These are phyloP conservation scores for Carlito syrichta DNA, from an alignment of 2,113 vertebrate species.

Conservation along the genomic window DNA sequence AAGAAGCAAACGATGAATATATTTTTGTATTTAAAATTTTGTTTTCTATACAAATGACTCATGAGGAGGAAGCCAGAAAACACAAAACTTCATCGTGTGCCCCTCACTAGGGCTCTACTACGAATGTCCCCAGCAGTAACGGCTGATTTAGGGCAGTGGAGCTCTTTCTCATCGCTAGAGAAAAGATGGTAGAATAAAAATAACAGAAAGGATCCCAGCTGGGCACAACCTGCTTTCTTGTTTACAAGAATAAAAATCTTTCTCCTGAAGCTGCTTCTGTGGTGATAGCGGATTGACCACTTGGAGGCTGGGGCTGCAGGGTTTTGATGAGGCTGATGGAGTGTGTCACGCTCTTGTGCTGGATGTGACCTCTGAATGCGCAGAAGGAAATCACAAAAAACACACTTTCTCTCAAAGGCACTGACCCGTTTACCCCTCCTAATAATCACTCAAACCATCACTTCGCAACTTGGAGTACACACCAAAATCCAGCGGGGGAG, in stretches of 20 bases:
- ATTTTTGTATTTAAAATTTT: not conserved
- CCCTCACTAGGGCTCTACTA: not conserved
- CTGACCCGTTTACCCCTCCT: not conserved
- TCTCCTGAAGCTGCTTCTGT: not conserved
- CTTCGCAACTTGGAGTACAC: not conserved
- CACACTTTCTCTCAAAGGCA: not conserved
- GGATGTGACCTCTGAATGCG: not conserved
- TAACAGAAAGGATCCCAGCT: not conserved
- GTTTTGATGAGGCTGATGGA: not conserved
- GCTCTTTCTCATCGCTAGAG: not conserved
- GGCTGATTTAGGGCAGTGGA: not conserved
- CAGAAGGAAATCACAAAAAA: slow-evolving; percentile 3
- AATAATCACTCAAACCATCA: not conserved
- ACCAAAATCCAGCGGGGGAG: not conserved
- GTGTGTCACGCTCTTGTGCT: rapidly evolving
- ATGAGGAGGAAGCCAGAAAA: not conserved
- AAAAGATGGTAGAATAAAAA: not conserved
- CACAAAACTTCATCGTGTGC: rapidly evolving
- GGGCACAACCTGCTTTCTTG: not conserved
- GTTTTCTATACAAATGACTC: not conserved
- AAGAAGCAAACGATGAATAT: not conserved
- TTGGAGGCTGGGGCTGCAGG: not conserved
- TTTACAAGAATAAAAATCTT: not conserved
- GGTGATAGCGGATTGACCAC: not conserved
- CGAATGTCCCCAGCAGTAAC: rapidly evolving